Base-by-base conservation (phyloP, 2,797 vertebrate species). In the Pangasius sanitwongsei region DNA sequence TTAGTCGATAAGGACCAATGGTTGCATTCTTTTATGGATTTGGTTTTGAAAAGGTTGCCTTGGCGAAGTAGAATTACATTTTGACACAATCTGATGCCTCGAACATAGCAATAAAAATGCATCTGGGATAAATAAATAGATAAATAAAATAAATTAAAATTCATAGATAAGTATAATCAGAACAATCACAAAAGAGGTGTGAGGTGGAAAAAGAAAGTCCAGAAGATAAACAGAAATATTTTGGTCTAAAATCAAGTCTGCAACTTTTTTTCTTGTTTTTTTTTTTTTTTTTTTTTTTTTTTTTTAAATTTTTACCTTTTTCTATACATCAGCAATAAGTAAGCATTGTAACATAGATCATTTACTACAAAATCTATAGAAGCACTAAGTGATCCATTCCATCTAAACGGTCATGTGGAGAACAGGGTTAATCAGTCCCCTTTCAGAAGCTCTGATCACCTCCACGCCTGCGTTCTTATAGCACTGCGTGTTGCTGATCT, bases 191-290 rank as follows among this genome's bases (percentile, higher is more conserved):
- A 88, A 93, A 78, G 91, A 93, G 77, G 86, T 87, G 89, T 67
- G 91, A 94, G 87, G 77, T 77, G 74, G 85, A 89, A 86, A 74
- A 44, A 69, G 94, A 93, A 90, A 94, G 92, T 86, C 91, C 89
- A 90, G 77, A 87, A 94, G 93, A 95, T 95, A 95, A 96, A 94
- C 92, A 93, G 91, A 94, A 94, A 95, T 96, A 28, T 97, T 98
- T 97, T 98, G 97, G 97, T 98, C 97, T 97, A 97, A 97, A 97
- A 96, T 97, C 96, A 96, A 96, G 96, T 96, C 93, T 95, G 95
- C 93, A 94, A 94, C 91, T 88, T 96, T 96, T 95, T 95, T 95
- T 53, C 48, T 28, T 23, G 0, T 13, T 2, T 23, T 37, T 72
- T 18, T 72, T 55, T 18, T 12, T 15, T 75, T 25, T 81, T 53